A percentile compares a stretch with the other conserved stretches of the same genome.
phyloP scores from a whole-genome alignment of 1,140 invertebrate genomes.

The Drosophila gunungcola region DNA sequence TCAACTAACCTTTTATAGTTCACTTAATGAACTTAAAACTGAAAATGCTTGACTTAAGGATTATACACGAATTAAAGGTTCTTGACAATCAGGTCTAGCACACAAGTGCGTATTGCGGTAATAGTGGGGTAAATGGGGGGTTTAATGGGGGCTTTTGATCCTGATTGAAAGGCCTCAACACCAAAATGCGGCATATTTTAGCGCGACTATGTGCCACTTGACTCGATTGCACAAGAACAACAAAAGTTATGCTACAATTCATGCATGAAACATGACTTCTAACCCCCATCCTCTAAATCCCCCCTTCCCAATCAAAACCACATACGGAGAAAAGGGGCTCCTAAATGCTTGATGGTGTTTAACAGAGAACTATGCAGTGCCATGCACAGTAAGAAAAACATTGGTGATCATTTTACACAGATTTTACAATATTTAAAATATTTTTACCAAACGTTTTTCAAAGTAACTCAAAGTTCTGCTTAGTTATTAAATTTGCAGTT shows the following conservation, averaged over 20 bases:
- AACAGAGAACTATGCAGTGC: slow-evolving; percentile 1
- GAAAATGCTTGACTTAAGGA: slow-evolving; percentile 10
- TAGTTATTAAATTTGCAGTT: no score
- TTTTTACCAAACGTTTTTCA: no score
- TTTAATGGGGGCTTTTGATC: slow-evolving; percentile 2
- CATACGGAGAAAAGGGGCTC: background rate
- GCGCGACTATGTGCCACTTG: slow-evolving; percentile 58
- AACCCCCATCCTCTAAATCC: background rate
- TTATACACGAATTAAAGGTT: slow-evolving; percentile 40
- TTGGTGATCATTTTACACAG: no score
- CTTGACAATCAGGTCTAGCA: slow-evolving; percentile 10
- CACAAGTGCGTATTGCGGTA: slow-evolving; percentile 16
- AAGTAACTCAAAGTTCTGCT: no score
- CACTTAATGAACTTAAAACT: background rate
- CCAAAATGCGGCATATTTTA: slow-evolving; percentile 63
- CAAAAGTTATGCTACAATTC: slow-evolving; percentile 76
- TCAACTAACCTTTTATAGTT: no score
- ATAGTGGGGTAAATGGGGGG: background rate
- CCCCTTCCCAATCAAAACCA: background rate
- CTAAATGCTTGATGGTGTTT: slow-evolving; percentile 12
- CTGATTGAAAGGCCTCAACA: slow-evolving; percentile 58
- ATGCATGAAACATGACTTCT: slow-evolving; percentile 71
- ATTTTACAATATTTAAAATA: no score
- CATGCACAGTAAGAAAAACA: background rate
- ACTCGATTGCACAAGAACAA: slow-evolving; percentile 74